phyloP scores from a whole-genome alignment of 2,797 vertebrate genomes.

The Phyllotis vaccarum region DNA sequence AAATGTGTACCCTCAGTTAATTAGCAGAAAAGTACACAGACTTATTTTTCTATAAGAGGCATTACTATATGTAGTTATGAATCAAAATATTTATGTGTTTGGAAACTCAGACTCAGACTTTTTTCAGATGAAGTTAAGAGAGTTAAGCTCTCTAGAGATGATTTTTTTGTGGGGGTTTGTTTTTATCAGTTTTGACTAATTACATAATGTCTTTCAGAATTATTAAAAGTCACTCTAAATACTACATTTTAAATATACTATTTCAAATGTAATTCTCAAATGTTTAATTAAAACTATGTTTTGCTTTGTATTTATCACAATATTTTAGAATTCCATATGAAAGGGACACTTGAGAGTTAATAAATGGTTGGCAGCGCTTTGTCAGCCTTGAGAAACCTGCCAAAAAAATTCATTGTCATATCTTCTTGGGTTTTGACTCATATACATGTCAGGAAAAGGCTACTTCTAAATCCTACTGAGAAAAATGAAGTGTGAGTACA shows the following conservation, averaged over 20 bases:
- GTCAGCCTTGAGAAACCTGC: neutral
- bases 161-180: neutral
- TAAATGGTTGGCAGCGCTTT: neutral
- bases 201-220: neutral
- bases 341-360: neutral
- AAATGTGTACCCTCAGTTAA: neutral
- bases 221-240: neutral
- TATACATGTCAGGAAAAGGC: neutral
- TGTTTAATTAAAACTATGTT: neutral
- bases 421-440: slow-evolving; percentile 10
- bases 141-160: neutral
- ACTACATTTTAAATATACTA: slow-evolving; percentile 5
- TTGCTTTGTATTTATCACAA: slow-evolving; percentile 3
- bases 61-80: slow-evolving; percentile 5
- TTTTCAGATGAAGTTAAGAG: neutral
- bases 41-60: neutral
- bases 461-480: neutral
- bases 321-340: neutral
- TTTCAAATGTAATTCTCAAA: neutral
- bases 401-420: neutral
- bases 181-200: neutral
- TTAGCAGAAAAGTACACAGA: neutral
- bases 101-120: neutral
- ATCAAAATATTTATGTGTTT: slow-evolving; percentile 23
- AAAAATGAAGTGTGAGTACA: neutral